phyloP scores from a whole-genome alignment of 1,140 invertebrate species.

The Panagrolaimus sp. region DNA sequence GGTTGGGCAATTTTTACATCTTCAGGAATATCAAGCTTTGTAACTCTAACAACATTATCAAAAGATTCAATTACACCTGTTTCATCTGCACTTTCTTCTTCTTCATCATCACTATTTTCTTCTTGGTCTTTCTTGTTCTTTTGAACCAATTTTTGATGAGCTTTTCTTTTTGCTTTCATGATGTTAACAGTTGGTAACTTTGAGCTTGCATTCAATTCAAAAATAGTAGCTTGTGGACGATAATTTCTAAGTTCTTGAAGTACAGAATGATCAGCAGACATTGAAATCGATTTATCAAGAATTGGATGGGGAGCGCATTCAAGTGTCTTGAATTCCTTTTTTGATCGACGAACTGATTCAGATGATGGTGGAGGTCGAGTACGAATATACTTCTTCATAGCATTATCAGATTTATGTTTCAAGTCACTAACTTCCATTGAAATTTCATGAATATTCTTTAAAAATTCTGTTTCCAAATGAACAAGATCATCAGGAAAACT shows the following conservation, averaged over 20 bases:
- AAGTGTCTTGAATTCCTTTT: conserved; percentile 62
- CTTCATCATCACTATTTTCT: conserved; percentile 41
- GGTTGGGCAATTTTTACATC: neutral
- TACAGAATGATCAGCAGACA: conserved; percentile 59
- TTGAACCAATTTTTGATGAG: conserved; percentile 32
- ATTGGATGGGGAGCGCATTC: conserved; percentile 44
- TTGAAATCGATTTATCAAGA: conserved; percentile 19
- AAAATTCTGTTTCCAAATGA: conserved; percentile 75
- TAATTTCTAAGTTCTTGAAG: conserved; percentile 76
- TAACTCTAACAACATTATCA: conserved; percentile 59
- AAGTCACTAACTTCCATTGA: conserved; percentile 72
- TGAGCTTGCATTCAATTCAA: conserved; percentile 78
- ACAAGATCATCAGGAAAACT: conserved; percentile 74
- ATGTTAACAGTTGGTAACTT: conserved; percentile 66
- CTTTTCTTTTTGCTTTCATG: conserved; percentile 64
- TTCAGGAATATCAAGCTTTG: conserved; percentile 60
- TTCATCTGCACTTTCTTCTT: conserved; percentile 24
- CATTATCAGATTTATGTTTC: conserved; percentile 74
- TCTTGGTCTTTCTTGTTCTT: conserved; percentile 61
- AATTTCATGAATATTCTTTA: conserved; percentile 72
- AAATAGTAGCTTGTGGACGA: conserved; percentile 79
- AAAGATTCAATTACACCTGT: conserved; percentile 59
- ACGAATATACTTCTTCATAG: conserved; percentile 79
- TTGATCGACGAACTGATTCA: conserved; percentile 80
- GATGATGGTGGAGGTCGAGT: conserved; percentile 78